Evolutionary conservation across 2,888 invertebrate genomes (phyloP), one percentile per base, ranked within the genome.

Genomic region (Spilarctia lutea): DNA sequence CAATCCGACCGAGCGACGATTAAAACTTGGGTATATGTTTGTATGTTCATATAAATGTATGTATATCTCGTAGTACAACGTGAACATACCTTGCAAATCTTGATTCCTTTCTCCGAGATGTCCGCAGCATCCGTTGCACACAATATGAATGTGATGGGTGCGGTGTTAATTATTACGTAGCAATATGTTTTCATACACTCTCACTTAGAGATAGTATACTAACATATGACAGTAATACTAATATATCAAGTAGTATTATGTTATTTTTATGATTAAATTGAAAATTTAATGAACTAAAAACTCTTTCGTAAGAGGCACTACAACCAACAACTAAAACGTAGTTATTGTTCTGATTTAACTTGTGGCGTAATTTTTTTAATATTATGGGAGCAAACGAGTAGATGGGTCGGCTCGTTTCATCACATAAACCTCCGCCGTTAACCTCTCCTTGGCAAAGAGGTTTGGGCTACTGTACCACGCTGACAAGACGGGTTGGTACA

Each of bases 101-200:
- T 71, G 72, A 78, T 85, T 79, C 86, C 85, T 85, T 85, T 85
- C 85, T 85, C 86, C 78, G 72, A 77, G 85, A 80, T 73, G 82
- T 82, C 83, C 81, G 72, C 74, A 73, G 78, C 83, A 81, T 84
- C 83, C 76, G 78, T 79, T 80, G 77, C 73, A 75, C 68, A 75
- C 72, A 76, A 74, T 74, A 78, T 80, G 83, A 83, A 79, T 78
- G 81, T 75, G 68, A 72, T 79, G 81, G 84, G 86, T 80, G 81
- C 79, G 86, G 84, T 76, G 60, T 71, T 72, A 76, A 82, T 82
- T 78, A 82, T 83, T 79, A 78, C 76, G 77, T 83, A 35, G 73
- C 73, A 45, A 79, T 76, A 52, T 69, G 48, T 68, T 73, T 68
- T 39, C 71, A 65, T 48, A 69, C 69, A 71, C 79, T 84, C 81